A percentile compares a stretch with the other conserved stretches of the same genome.
phyloP scores from a whole-genome alignment of 2,797 vertebrate genomes.

The Echiichthys vipera region DNA sequence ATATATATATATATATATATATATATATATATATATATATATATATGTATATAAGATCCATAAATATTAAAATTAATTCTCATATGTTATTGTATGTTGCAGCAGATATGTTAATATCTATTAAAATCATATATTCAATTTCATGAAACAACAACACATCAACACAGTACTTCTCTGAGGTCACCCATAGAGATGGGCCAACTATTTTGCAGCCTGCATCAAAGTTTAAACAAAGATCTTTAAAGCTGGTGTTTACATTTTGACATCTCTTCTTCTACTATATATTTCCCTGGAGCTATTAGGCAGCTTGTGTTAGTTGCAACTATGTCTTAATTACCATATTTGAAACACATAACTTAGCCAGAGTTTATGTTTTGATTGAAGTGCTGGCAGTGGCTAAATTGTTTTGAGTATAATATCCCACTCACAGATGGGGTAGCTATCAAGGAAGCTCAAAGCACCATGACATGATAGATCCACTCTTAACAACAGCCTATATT shows the following conservation, averaged over 20 bases:
- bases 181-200: no score
- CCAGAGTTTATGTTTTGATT: slow-evolving; percentile 14
- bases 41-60: no score
- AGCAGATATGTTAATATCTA: no score
- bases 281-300: background rate
- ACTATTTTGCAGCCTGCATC: no score
- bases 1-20: no score
- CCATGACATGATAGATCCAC: slow-evolving; percentile 30
- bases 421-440: slow-evolving; percentile 38
- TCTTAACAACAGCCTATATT: slow-evolving; percentile 37
- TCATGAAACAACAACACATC: no score
- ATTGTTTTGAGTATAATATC: background rate
- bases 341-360: slow-evolving; percentile 22
- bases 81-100: no score
- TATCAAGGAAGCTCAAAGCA: slow-evolving; percentile 15
- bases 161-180: no score
- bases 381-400: background rate
- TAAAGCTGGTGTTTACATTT: background rate
- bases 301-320: background rate
- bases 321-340: slow-evolving; percentile 10
- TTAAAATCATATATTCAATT: no score
- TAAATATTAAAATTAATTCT: no score
- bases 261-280: background rate
- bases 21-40: no score
- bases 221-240: background rate